These are phyloP conservation scores for Enteromius thamalakanensis DNA, from an alignment of 2,797 vertebrate genomes.

Conservation along the genomic window DNA sequence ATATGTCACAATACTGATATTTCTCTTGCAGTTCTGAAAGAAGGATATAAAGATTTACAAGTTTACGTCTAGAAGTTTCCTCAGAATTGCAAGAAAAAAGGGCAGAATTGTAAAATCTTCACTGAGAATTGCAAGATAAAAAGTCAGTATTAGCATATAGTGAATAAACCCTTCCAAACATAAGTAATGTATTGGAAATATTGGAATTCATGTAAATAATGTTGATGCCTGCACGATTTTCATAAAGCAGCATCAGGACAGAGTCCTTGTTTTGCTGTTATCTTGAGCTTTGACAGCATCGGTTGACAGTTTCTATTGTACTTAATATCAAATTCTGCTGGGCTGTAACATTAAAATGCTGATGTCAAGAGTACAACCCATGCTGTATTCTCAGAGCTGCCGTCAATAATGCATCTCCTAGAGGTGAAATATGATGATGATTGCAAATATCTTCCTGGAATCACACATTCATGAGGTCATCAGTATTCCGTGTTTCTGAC, in stretches of 20 bases:
- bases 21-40: too few species aligned
- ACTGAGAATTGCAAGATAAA: neutral
- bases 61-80: neutral
- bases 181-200: neutral
- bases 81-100: neutral
- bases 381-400: constrained; percentile 2
- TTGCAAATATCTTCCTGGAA: constrained; percentile 32
- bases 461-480: constrained; percentile 32
- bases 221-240: neutral
- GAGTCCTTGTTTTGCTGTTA: neutral
- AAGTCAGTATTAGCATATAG: neutral
- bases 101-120: too few species aligned
- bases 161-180: neutral
- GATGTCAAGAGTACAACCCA: constrained; percentile 21
- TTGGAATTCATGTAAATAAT: neutral
- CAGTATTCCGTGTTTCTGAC: constrained; percentile 35
- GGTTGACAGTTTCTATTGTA: constrained; percentile 21
- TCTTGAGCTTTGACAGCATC: neutral
- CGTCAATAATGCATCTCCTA: constrained; percentile 31
- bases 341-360: constrained; percentile 23
- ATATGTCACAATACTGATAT: neutral
- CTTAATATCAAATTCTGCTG: constrained; percentile 22
- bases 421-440: constrained; percentile 32
- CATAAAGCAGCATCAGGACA: neutral
- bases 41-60: neutral